Evolutionary conservation across 2,888 invertebrate species (phyloP), one percentile per base, ranked within the genome.

Genomic region (Drosophila falleni): DNA sequence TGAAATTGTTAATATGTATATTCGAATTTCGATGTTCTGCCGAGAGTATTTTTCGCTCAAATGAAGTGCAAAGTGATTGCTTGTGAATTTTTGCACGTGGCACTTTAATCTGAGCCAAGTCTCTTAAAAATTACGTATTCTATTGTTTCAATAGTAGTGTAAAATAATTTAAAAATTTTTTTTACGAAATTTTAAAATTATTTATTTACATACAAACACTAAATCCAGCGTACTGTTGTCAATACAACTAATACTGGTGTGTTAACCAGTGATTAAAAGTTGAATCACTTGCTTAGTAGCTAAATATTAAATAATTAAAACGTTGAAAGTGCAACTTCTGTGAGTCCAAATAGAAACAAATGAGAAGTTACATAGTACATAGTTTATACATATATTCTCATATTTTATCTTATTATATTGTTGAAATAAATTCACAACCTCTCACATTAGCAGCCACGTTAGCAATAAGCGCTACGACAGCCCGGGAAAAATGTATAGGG

Each of bases 1-100:
- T 82, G 62, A 85, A 88, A 78, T 82, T 68, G 66, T 62, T 41
- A 60, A 58, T 51, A 31, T 62, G 60, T 54, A 16, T 33, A 59
- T 31, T 61, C 10, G 35, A 41, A 31, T 53, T 9, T 41, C 6
- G 47, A 29, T 29, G 5, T 8, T 29, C 29, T 29, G 13, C 65
- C 13, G 29, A 35, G 10, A 42, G 44, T 44, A 44, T 51, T 70
- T 67, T 61, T 47, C 59, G 69, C 66, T 78, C 50, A 79, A 81
- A 67, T 81, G 69, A 81, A 54, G 33, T 51, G 67, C 65, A 72
- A 66, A 76, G 42, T 64, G 44, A 60, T 53, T 59, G 37, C 49
- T n/a, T 62, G 51, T 64, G 74, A 42, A 50, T 31, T 31, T 11
- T 54, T 44, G 5, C 83, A 86, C 69, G 70, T 80, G 72, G 53